Evolutionary conservation across 2,797 vertebrate genomes (phyloP), one percentile per base, ranked within the genome.

Genomic region (Mallotus villosus): DNA sequence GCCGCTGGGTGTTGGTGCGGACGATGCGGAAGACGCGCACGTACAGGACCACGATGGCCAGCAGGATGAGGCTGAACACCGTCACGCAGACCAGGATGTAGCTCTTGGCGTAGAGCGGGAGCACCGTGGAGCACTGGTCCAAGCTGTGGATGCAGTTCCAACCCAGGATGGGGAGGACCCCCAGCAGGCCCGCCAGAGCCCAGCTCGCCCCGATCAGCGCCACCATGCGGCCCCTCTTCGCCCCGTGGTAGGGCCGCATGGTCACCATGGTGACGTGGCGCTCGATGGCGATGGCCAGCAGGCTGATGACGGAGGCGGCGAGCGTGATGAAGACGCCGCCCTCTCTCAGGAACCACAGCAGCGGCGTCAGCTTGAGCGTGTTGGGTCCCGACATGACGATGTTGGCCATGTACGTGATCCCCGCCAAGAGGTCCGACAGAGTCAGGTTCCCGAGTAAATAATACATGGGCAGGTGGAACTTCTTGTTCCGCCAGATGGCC

Each of bases 401-500:
- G 82, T 97, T 97, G 74, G 93, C 88, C 79, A 94, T 94, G 67
- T 97, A 97, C 4, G 95, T 89, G 67, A 95, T 90, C 5, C 96
- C 96, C 0, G 96, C 95, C 83, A 97, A 86, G 63, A 97, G 83
- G 80, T 97, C 96, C 0, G 95, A 97, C 25, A 97, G 78, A 41
- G 95, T 94, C 81, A 97, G 89, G 81, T 96, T 97, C 46, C 95
- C 95, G 65, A 97, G 88, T n/a, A 97, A 89, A 82, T 95, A 95
- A 77, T 95, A 97, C 95, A 97, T 97, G 69, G 95, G 95, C 69
- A 94, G 80, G 66, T 96, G 96, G 79, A 97, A 96, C 82, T 96
- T 96, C 85, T 96, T 95, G 87, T 95, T 95, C 78, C 86, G 94
- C 90, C 93, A 94, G 49, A 97, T 93, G 78, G 94, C 95, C 0